Evolutionary conservation across 2,113 vertebrate species (phyloP).

Genomic region (Chinchilla lanigera): DNA sequence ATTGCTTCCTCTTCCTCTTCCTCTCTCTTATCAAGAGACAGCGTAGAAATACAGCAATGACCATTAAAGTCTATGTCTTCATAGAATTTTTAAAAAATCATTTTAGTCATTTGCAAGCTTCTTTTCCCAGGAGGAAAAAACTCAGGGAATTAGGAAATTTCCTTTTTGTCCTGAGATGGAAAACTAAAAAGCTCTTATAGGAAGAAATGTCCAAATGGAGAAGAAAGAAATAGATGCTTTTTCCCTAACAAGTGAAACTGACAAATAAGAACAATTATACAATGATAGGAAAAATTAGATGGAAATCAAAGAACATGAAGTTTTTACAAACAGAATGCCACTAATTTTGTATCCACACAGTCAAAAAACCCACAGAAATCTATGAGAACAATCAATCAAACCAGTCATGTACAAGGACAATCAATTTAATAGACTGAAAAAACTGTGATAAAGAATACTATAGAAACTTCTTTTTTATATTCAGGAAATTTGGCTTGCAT

Average conservation of each 20-base stretch:
- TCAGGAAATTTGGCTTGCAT: constrained; percentile 80
- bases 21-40: neutral
- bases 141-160: neutral
- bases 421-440: constrained; percentile 11
- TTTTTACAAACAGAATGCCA: neutral
- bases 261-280: neutral
- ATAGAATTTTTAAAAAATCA: constrained; percentile 21
- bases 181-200: neutral
- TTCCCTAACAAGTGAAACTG: neutral
- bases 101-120: constrained; percentile 25
- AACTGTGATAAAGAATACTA: constrained; percentile 55
- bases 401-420: neutral
- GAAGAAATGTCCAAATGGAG: neutral
- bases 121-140: neutral
- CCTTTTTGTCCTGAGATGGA: neutral
- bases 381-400: neutral
- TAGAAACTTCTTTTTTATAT: constrained; percentile 81
- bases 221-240: neutral
- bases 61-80: constrained; percentile 12
- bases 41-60: neutral
- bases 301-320: neutral
- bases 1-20: neutral
- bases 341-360: neutral
- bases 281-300: neutral
- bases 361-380: neutral